Evolutionary conservation across 2,888 invertebrate genomes (phyloP).

Genomic region (Allygus modestus): DNA sequence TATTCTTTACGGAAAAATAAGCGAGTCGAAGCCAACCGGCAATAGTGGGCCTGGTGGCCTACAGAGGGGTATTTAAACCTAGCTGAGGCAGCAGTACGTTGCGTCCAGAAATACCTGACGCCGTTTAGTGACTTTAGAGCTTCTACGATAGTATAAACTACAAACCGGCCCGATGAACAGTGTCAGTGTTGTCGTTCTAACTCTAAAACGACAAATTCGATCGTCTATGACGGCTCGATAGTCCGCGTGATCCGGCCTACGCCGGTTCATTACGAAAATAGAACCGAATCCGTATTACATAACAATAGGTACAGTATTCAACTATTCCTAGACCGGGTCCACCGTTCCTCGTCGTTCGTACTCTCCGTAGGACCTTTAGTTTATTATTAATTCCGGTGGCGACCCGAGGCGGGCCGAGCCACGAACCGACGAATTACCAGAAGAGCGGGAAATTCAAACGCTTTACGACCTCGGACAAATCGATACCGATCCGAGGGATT

Average conservation of each 20-base stretch:
- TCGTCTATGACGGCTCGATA: background rate
- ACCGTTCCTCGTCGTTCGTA: background rate
- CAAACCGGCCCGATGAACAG: background rate
- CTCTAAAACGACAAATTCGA: background rate
- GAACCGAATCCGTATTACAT: slow-evolving; percentile 53
- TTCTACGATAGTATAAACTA: background rate
- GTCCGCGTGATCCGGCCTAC: slow-evolving; percentile 19
- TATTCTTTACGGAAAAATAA: background rate
- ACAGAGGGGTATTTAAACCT: slow-evolving; percentile 8
- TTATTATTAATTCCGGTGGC: background rate
- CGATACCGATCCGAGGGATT: background rate
- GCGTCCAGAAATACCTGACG: slow-evolving; percentile 23
- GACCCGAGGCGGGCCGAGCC: background rate
- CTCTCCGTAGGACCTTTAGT: background rate
- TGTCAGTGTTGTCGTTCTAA: background rate
- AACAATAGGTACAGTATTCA: slow-evolving; percentile 51
- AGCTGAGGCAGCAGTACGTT: background rate
- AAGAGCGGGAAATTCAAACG: slow-evolving; percentile 12
- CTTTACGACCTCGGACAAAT: background rate
- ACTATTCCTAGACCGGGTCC: slow-evolving; percentile 35
- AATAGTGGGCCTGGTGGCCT: slow-evolving; percentile 14
- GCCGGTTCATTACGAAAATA: slow-evolving; percentile 53
- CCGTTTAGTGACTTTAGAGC: background rate
- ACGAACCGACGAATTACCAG: background rate
- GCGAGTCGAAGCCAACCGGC: background rate